A percentile compares a stretch with the other conserved stretches of the same genome.
Evolutionary conservation across 2,797 vertebrate genomes (phyloP).

Genomic region (Spizella passerina): DNA sequence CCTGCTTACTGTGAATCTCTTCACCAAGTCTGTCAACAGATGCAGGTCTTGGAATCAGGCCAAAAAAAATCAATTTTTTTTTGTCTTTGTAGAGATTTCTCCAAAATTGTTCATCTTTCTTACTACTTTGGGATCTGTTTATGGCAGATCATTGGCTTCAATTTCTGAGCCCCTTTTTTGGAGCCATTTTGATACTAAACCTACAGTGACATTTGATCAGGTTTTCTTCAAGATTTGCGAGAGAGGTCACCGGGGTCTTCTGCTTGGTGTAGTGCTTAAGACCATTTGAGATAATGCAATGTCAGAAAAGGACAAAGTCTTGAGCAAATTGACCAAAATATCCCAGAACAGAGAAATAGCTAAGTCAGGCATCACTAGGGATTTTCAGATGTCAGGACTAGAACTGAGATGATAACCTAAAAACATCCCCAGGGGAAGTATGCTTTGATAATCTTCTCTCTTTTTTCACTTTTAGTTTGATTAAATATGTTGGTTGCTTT

Average conservation of each 20-base stretch:
- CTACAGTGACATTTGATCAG: background rate
- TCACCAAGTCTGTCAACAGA: background rate
- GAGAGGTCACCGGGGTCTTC: rapidly evolving
- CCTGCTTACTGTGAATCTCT: background rate
- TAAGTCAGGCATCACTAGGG: no score
- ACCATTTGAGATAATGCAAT: background rate
- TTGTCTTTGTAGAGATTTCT: background rate
- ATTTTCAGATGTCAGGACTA: no score
- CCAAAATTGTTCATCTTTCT: background rate
- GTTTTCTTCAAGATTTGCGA: rapidly evolving
- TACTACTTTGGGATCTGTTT: background rate
- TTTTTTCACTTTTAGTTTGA: no score
- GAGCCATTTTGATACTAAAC: background rate
- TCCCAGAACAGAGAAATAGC: no score
- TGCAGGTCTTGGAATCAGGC: background rate
- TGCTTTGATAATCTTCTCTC: no score
- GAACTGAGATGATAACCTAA: no score
- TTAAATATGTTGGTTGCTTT: no score
- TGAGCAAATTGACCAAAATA: no score
- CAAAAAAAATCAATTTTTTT: background rate
- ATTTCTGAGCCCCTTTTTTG: background rate
- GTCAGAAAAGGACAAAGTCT: no score
- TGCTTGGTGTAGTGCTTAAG: background rate
- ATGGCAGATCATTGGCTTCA: background rate
- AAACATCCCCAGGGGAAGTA: no score